Conservation (phyloP, 2,888 invertebrate genomes). For the Sisyra terminalis region DNA sequence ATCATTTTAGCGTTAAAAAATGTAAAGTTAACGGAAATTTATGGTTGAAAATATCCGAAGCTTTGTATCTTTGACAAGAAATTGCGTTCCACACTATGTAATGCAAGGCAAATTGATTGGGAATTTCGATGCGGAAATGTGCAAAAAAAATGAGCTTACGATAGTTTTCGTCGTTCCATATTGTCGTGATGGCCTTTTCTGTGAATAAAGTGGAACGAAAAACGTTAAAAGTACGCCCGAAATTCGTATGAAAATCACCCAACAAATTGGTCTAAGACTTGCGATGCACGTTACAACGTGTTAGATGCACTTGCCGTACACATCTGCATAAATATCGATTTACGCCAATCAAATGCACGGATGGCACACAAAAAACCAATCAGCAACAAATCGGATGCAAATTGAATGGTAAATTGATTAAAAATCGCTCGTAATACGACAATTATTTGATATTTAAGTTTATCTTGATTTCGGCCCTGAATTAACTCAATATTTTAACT, state of each 20-base stretch:
- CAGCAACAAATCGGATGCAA: not conserved
- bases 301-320: not conserved
- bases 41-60: too few species aligned
- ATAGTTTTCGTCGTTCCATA: slow-evolving; percentile 9
- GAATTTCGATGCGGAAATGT: not conserved
- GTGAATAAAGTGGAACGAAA: not conserved
- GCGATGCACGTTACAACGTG: not conserved
- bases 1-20: too few species aligned
- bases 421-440: too few species aligned
- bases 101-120: not conserved
- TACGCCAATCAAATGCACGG: not conserved
- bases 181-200: not conserved
- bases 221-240: not conserved
- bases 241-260: not conserved
- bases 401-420: not conserved
- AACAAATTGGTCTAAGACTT: not conserved
- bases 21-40: too few species aligned
- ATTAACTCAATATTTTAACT: slow-evolving; percentile 7
- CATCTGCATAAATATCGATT: not conserved
- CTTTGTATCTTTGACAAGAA: too few species aligned
- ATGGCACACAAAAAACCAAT: too few species aligned
- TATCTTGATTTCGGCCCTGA: not conserved
- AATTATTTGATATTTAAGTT: not conserved
- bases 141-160: slow-evolving; percentile 5
- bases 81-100: too few species aligned